Evolutionary conservation across 2,113 vertebrate genomes (phyloP).

Genomic region (Lophochroa leadbeateri): DNA sequence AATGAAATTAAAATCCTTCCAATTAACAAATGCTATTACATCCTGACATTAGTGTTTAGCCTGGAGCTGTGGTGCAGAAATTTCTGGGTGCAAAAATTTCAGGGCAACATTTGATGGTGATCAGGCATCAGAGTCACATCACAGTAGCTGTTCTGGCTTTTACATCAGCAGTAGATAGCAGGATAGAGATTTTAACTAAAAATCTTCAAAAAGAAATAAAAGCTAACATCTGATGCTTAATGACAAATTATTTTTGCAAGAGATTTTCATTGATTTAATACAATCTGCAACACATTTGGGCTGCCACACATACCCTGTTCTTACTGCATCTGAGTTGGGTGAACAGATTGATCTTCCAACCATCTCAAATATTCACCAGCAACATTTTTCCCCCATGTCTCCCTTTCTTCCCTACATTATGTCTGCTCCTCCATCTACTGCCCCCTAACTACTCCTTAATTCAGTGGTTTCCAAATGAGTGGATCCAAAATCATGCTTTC

Average conservation of each 20-base stretch:
- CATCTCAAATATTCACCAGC: background rate
- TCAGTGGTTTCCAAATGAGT: background rate
- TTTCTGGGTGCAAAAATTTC: background rate
- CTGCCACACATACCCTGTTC: background rate
- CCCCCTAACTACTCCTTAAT: background rate
- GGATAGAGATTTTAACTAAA: background rate
- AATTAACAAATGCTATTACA: background rate
- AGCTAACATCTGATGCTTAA: background rate
- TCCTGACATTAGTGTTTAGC: background rate
- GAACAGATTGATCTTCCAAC: background rate
- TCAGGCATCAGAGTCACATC: background rate
- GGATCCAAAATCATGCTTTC: background rate
- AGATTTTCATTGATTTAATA: background rate
- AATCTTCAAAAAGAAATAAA: background rate
- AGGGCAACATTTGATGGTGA: background rate
- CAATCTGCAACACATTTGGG: background rate
- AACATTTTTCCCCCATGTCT: background rate
- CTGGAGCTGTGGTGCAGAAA: background rate
- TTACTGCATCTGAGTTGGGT: background rate
- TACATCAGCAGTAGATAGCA: background rate
- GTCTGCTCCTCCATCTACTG: background rate
- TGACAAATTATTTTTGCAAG: background rate
- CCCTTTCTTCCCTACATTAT: background rate
- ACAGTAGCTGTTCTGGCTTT: background rate
- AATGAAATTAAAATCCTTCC: background rate